Evolutionary conservation across 1,140 invertebrate species (phyloP).

Genomic region (Oedothorax gibbosus): DNA sequence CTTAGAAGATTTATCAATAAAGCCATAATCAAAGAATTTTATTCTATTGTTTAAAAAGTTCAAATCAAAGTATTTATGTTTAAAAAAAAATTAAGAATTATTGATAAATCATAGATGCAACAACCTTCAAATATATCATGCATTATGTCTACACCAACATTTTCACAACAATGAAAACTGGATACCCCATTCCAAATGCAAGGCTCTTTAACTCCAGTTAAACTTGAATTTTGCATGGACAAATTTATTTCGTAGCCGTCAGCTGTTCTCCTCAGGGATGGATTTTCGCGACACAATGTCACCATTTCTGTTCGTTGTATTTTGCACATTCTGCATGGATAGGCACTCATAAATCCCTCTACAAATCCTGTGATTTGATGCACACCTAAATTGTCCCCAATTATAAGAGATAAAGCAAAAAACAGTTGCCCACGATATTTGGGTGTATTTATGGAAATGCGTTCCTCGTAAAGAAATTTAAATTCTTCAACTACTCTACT

Average conservation of each 20-base stretch:
- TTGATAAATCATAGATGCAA: conserved; percentile 1
- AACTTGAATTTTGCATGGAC: no score
- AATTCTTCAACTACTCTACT: conserved; percentile 4
- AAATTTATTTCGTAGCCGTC: not conserved
- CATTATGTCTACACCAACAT: no score
- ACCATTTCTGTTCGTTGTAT: conserved; percentile 1
- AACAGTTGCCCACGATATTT: no score
- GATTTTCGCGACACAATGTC: no score
- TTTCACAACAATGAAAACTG: no score
- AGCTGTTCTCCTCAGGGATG: no score
- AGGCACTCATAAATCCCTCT: not conserved
- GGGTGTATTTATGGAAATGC: not conserved
- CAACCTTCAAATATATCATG: not conserved
- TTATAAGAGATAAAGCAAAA: no score
- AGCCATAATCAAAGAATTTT: not conserved
- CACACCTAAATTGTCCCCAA: no score
- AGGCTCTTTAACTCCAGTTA: not conserved
- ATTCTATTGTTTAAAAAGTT: not conserved
- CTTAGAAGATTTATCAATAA: no score
- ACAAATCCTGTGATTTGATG: not conserved
- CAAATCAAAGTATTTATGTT: no score
- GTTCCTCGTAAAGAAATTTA: not conserved
- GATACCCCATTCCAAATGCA: not conserved
- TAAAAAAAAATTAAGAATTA: conserved; percentile 1
- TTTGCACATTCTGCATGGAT: conserved; percentile 7